A percentile compares a stretch with the other conserved stretches of the same genome.
Evolutionary conservation across 2,113 vertebrate genomes (phyloP).

Genomic region (Zosterops japonicus): DNA sequence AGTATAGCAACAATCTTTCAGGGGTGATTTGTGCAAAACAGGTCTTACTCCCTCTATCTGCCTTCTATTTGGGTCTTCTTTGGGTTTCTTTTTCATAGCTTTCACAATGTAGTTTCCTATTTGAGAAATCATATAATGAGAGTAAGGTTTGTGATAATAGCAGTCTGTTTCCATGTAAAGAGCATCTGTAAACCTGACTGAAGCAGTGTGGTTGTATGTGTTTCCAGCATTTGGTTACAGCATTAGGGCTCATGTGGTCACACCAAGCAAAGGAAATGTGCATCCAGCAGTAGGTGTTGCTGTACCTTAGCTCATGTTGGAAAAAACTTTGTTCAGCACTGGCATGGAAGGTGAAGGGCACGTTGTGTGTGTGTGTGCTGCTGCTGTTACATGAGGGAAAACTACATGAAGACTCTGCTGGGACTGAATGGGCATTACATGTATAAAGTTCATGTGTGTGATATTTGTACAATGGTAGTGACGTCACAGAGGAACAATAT

Average conservation of each 20-base stretch:
- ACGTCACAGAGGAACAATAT: neutral
- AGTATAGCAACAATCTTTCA: neutral
- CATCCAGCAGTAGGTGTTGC: rapidly evolving
- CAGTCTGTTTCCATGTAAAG: neutral
- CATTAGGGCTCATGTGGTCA: neutral
- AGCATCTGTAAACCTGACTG: neutral
- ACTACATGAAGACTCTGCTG: neutral
- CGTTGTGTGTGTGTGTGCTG: neutral
- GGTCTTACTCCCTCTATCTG: neutral
- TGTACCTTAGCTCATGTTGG: neutral
- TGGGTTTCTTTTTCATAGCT: neutral
- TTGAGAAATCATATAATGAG: neutral
- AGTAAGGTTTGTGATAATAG: neutral
- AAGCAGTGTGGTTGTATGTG: neutral
- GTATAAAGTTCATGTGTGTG: neutral
- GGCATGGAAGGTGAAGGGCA: neutral
- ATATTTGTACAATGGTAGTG: neutral
- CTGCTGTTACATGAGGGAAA: neutral
- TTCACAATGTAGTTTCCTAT: neutral
- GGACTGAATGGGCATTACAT: neutral
- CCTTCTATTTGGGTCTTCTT: neutral
- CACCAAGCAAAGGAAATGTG: neutral
- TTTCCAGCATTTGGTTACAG: neutral
- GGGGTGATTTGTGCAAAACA: neutral
- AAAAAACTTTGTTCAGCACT: neutral